Base-by-base conservation (phyloP, 2,888 invertebrate genomes). In the Tipula confusa region DNA sequence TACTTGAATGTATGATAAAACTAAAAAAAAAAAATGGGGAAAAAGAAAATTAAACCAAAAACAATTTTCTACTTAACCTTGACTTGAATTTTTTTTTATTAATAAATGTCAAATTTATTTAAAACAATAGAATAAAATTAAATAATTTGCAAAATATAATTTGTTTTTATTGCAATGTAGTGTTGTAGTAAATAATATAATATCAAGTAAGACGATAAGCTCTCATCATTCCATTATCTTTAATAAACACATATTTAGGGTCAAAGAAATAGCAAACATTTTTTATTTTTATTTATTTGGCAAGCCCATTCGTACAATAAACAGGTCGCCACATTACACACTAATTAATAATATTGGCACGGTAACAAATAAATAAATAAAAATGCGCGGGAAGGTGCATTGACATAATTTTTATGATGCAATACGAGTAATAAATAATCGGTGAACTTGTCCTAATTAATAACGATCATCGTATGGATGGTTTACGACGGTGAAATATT, bases 21-120 rank as follows among this genome's bases (percentile, higher is more conserved):
- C n/a, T n/a, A n/a, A n/a, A n/a, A n/a, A n/a, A n/a, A 80, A 80
- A 80, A 79, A 31, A 29, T 80, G 80, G 15, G 64, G n/a, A n/a
- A 24, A 64, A 64, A 64, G 64, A 64, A 64, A 64, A 15, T 43
- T 43, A 43, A 43, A 43, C 6, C n/a, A 43, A 43, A 43, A 64
- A 18, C 64, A 64, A 64, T 64, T 64, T 64, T 64, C 64, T 64
- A 64, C 64, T 64, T 64, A 64, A 64, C 64, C 64, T 64, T 64
- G 64, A 64, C 64, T 64, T 64, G 64, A 64, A n/a, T n/a, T n/a
- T n/a, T 24, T 64, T 24, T 64, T 24, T 24, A 64, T 24, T 64
- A 64, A 64, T 64, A 64, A 64, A 64, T 64, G 64, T 64, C 64
- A 64, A 24, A 64, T 64, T 64, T 64, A 64, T 64, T 64, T 64